These are phyloP conservation scores for Heliconius cydno DNA, from an alignment of 2,888 invertebrate species.

Conservation along the genomic window DNA sequence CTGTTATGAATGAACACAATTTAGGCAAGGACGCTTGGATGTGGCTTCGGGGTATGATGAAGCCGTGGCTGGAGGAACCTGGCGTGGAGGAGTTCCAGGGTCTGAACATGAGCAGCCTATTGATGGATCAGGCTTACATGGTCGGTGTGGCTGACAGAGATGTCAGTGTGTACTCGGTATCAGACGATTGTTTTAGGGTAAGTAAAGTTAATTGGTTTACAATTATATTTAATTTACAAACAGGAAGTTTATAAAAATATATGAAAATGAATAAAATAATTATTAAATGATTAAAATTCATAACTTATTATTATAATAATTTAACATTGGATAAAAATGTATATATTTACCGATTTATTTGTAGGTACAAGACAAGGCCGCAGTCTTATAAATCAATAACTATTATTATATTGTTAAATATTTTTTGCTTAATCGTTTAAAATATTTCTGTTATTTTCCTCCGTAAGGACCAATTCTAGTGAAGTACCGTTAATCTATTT, in stretches of 20 bases:
- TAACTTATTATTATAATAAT: neutral
- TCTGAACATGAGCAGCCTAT: slow-evolving; percentile 82
- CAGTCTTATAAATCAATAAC: neutral
- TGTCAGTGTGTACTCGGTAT: slow-evolving; percentile 85
- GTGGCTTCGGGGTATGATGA: slow-evolving; percentile 73
- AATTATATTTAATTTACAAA: neutral
- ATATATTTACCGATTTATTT: neutral
- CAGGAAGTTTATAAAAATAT: neutral
- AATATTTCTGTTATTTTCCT: neutral
- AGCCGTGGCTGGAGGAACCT: slow-evolving; percentile 84
- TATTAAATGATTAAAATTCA: neutral
- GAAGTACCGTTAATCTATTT: slow-evolving; percentile 26
- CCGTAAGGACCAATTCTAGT: neutral
- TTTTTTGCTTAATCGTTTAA: neutral
- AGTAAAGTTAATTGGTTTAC: slow-evolving; percentile 54
- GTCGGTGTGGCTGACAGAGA: slow-evolving; percentile 66
- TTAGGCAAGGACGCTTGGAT: slow-evolving; percentile 68
- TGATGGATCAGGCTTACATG: slow-evolving; percentile 87
- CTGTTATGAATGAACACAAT: slow-evolving; percentile 65
- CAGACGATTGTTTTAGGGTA: slow-evolving; percentile 88
- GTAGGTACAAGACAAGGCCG: slow-evolving; percentile 5
- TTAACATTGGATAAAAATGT: neutral
- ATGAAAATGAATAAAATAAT: neutral
- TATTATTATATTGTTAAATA: neutral
- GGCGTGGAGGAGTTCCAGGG: slow-evolving; percentile 76